Conservation (phyloP, 2,797 vertebrate species). For the Thalassophryne amazonica region DNA sequence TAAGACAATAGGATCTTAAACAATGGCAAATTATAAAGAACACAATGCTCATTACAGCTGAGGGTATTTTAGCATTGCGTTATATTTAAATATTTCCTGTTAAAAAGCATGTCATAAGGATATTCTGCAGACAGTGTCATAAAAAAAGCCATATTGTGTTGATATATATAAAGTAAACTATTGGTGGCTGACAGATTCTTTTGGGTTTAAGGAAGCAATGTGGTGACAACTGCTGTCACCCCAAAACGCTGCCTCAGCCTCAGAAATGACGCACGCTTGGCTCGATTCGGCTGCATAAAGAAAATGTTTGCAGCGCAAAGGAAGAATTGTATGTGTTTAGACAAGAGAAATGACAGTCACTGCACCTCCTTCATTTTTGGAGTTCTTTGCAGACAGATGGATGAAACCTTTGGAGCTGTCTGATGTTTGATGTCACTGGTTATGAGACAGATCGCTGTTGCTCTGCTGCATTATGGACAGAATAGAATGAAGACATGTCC, state of each 20-base stretch:
- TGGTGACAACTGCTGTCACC: not conserved
- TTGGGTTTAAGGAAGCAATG: not conserved
- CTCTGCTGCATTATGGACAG: too few relatives aligned
- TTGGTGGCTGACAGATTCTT: not conserved
- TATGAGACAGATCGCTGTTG: too few relatives aligned
- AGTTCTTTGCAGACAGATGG: constrained; percentile 31
- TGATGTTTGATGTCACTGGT: too few relatives aligned
- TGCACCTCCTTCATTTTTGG: constrained; percentile 25
- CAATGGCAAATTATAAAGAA: too few relatives aligned
- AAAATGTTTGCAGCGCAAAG: not conserved
- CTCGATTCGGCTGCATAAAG: not conserved
- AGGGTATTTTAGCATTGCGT: too few relatives aligned
- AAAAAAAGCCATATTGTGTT: not conserved
- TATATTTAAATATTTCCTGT: too few relatives aligned
- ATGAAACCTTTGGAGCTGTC: constrained; percentile 38
- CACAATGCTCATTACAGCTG: too few relatives aligned
- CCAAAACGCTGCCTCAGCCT: not conserved
- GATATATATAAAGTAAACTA: not conserved
- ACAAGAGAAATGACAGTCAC: constrained; percentile 11
- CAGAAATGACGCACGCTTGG: not conserved
- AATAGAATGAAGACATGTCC: too few relatives aligned
- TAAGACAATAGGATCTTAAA: too few relatives aligned
- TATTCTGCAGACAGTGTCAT: not conserved
- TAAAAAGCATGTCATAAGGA: not conserved
- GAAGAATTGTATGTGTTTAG: constrained; percentile 28